Percentiles rank a stretch among this genome's conserved stretches.
phyloP scores from a whole-genome alignment of 2,888 invertebrate species.

The Clunio marinus region DNA sequence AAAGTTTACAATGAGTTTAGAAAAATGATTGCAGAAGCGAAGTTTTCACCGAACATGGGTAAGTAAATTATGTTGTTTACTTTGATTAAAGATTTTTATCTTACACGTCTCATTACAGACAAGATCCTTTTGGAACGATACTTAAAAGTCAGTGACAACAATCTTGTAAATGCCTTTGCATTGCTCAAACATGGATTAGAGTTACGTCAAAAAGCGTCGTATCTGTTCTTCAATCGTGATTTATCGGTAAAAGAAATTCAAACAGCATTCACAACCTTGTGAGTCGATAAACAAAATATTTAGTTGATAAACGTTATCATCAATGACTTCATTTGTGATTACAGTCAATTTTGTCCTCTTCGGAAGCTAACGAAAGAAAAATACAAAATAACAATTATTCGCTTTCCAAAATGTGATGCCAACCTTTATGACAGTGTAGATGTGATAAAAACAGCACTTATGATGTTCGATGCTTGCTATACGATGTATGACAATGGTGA shows the following conservation, averaged over 20 bases:
- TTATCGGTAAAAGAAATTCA: constrained; percentile 12
- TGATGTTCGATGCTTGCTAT: constrained; percentile 21
- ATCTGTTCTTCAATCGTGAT: constrained; percentile 21
- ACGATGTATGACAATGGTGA: background rate
- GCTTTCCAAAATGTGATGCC: constrained; percentile 24
- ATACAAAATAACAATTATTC: constrained; percentile 22
- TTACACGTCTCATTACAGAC: background rate
- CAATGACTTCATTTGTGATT: background rate
- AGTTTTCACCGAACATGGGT: background rate
- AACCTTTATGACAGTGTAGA: constrained; percentile 4
- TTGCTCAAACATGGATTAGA: constrained; percentile 4
- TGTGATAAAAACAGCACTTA: constrained; percentile 14
- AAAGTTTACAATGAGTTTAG: background rate
- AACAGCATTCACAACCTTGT: constrained; percentile 22
- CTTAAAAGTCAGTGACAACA: constrained; percentile 19
- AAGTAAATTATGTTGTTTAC: background rate
- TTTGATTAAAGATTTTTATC: background rate
- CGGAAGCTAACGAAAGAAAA: constrained; percentile 12
- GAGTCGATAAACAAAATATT: background rate
- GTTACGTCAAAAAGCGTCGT: background rate
- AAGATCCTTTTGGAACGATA: constrained; percentile 5
- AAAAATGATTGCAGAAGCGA: background rate
- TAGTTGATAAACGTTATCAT: too few species aligned
- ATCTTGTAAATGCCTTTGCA: constrained; percentile 7
- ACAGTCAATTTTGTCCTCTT: constrained; percentile 22